phyloP scores from a whole-genome alignment of 2,888 invertebrate genomes.

The Subacronicta megacephala region DNA sequence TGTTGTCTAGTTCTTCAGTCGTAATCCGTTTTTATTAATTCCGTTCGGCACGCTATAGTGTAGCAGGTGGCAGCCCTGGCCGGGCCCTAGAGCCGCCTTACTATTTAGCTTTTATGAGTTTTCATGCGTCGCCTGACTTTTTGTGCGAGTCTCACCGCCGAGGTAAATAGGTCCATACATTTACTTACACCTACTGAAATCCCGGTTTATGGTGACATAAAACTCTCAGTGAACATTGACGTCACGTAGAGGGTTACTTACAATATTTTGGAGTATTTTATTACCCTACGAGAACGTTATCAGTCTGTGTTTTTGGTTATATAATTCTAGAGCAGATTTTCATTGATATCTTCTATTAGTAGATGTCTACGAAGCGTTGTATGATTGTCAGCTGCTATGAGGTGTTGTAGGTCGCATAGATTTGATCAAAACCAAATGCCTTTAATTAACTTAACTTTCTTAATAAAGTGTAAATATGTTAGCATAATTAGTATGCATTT shows the following conservation, averaged over 20 bases:
- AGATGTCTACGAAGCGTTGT: too few relatives aligned
- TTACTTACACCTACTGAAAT: constrained; percentile 26
- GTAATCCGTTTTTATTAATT: too few relatives aligned
- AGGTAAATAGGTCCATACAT: constrained; percentile 36
- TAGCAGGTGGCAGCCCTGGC: background rate
- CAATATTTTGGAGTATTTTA: constrained; percentile 18
- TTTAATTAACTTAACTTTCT: too few relatives aligned
- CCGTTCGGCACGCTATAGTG: too few relatives aligned
- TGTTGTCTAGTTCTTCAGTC: too few relatives aligned
- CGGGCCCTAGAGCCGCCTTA: constrained; percentile 6
- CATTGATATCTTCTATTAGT: too few relatives aligned
- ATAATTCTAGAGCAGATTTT: background rate
- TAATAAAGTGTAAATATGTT: too few relatives aligned
- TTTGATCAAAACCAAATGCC: too few relatives aligned
- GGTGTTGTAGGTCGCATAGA: too few relatives aligned
- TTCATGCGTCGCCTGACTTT: constrained; percentile 47
- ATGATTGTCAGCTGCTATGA: too few relatives aligned
- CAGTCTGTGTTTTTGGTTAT: background rate
- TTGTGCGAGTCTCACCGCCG: constrained; percentile 13
- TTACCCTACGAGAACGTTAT: background rate
- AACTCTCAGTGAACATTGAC: constrained; percentile 40
- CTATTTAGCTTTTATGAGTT: constrained; percentile 54
- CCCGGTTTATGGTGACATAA: constrained; percentile 43
- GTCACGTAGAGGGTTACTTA: constrained; percentile 10
- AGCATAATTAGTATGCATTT: too few relatives aligned